A percentile compares a stretch with the other conserved stretches of the same genome.
Evolutionary conservation across 2,797 vertebrate genomes (phyloP).

Genomic region (Brotula barbata): DNA sequence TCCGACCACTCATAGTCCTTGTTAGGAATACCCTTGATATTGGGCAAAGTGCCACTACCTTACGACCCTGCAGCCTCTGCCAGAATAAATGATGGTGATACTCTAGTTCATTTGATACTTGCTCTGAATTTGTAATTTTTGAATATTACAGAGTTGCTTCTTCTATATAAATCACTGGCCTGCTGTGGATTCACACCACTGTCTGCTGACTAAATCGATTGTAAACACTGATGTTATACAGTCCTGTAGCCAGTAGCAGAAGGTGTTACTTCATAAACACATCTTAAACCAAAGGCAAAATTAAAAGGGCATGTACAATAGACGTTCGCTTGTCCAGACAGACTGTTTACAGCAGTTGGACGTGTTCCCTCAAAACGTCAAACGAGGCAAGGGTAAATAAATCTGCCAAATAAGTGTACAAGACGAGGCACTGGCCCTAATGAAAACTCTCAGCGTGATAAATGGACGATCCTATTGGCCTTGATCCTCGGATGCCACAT

Average conservation of each 20-base stretch:
- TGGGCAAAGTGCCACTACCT: not conserved
- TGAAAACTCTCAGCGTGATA: constrained; percentile 58
- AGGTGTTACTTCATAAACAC: not conserved
- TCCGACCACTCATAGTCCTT: not conserved
- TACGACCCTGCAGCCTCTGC: not conserved
- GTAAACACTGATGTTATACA: not conserved
- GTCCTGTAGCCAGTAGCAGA: constrained; percentile 3
- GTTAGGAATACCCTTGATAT: not conserved
- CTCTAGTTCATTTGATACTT: not conserved
- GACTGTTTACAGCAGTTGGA: constrained; percentile 27
- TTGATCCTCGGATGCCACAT: constrained; percentile 25
- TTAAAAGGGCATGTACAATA: not conserved
- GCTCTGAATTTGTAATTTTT: not conserved
- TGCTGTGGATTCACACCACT: not conserved
- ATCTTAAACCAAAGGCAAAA: constrained; percentile 5
- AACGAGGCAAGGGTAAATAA: constrained; percentile 45
- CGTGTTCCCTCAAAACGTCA: constrained; percentile 20
- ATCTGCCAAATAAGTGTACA: constrained; percentile 43
- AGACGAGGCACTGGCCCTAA: constrained; percentile 46
- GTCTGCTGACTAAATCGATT: not conserved
- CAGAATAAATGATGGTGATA: not conserved
- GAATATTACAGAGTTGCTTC: not conserved
- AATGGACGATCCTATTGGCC: constrained; percentile 51
- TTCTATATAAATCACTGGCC: not conserved
- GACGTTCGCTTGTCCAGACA: constrained; percentile 1